A percentile compares a stretch with the other conserved stretches of the same genome.
Conservation (phyloP, 1,140 invertebrate species). For the Anadara kagoshimensis region DNA sequence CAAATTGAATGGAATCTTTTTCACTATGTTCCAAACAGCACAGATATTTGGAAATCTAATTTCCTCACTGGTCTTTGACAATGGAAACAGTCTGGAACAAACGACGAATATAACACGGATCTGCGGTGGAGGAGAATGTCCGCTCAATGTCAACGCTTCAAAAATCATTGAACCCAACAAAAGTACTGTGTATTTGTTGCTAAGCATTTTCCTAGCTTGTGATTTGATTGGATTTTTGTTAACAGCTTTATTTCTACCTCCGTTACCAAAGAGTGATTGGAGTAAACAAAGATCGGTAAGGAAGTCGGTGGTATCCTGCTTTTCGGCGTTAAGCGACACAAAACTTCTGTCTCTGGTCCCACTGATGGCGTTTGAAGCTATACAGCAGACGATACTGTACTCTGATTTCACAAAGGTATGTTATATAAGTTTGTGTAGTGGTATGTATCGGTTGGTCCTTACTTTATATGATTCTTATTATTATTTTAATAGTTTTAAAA, state of each 20-base stretch:
- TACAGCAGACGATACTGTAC: slow-evolving; percentile 52
- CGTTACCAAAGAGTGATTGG: slow-evolving; percentile 25
- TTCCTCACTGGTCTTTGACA: too few species aligned
- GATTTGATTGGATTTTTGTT: slow-evolving; percentile 52
- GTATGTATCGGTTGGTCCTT: too few species aligned
- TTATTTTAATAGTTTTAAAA: too few species aligned
- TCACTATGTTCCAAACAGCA: too few species aligned
- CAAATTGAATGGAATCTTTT: too few species aligned
- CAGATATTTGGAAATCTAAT: too few species aligned
- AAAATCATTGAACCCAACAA: slow-evolving; percentile 33
- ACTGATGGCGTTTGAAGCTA: slow-evolving; percentile 49
- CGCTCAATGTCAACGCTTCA: slow-evolving; percentile 14
- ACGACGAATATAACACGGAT: neutral
- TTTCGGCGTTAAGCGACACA: slow-evolving; percentile 28
- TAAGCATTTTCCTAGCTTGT: slow-evolving; percentile 54
- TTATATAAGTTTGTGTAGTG: too few species aligned
- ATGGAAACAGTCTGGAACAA: too few species aligned
- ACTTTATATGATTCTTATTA: too few species aligned
- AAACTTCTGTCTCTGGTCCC: slow-evolving; percentile 45
- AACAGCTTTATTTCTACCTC: slow-evolving; percentile 47
- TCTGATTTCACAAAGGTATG: slow-evolving; percentile 55
- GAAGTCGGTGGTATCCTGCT: slow-evolving; percentile 38
- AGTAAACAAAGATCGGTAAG: slow-evolving; percentile 14
- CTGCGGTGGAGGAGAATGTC: slow-evolving; percentile 35
- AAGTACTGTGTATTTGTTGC: slow-evolving; percentile 54